Conservation (phyloP, 2,113 vertebrate genomes). For the Mastomys coucha region DNA sequence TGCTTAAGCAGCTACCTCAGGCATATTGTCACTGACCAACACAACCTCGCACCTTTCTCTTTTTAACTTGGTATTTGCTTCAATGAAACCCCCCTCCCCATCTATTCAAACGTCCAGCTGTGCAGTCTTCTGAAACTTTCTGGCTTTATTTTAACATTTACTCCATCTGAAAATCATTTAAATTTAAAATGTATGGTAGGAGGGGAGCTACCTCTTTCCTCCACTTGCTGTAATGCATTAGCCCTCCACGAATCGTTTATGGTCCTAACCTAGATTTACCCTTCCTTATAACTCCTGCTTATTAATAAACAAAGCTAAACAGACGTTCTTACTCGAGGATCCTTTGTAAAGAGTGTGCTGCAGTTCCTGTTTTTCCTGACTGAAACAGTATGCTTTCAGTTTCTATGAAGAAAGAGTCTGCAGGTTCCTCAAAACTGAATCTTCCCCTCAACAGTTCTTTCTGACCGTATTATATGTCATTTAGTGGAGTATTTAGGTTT, state of each 20-base stretch:
- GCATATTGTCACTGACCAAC: neutral
- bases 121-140: neutral
- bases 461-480: neutral
- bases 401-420: neutral
- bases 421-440: neutral
- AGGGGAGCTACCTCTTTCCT: neutral
- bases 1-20: neutral
- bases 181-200: neutral
- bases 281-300: neutral
- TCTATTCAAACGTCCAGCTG: constrained; percentile 3
- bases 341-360: neutral
- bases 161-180: neutral
- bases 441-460: neutral
- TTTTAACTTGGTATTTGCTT: neutral
- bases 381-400: neutral
- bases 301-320: neutral
- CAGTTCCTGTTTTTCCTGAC: neutral
- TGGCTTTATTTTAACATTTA: neutral
- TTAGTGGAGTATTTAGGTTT: neutral
- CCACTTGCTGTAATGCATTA: neutral
- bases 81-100: neutral
- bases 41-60: neutral
- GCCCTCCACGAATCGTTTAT: neutral
- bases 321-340: neutral
- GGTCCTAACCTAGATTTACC: neutral